Conservation (phyloP, 2,888 invertebrate genomes). For the Sarcophaga subvicina region DNA sequence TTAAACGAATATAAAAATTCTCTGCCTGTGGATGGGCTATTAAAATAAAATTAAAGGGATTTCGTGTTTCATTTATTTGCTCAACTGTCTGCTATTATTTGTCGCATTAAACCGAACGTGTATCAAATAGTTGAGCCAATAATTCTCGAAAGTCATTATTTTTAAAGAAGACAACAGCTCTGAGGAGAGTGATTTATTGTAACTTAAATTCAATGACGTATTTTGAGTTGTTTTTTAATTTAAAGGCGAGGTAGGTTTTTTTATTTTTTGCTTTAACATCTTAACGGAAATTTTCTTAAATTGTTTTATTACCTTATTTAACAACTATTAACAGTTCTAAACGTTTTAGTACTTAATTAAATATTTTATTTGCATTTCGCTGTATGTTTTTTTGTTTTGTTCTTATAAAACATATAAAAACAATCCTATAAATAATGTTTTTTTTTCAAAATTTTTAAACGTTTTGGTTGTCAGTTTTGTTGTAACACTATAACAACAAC, state of each 20-base stretch:
- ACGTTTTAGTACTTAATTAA: not conserved
- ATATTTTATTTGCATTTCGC: not conserved
- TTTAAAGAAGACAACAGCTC: no score
- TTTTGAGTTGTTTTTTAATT: not conserved
- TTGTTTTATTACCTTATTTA: not conserved
- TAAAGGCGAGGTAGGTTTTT: constrained; percentile 49
- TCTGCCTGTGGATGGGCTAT: constrained; percentile 2
- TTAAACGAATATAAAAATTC: constrained; percentile 7
- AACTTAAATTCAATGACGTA: constrained; percentile 55
- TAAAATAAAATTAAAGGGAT: constrained; percentile 17
- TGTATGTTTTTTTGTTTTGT: not conserved
- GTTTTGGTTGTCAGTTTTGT: constrained; percentile 52
- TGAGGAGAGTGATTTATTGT: constrained; percentile 54
- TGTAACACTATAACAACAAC: constrained; percentile 15
- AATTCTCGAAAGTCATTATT: no score
- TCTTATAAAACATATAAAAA: not conserved
- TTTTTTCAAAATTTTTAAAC: constrained; percentile 22
- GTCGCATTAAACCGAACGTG: constrained; percentile 70
- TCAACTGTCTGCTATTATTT: not conserved
- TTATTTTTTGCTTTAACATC: constrained; percentile 13
- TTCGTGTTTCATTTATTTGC: not conserved
- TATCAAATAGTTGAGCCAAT: constrained; percentile 68
- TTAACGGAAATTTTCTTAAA: constrained; percentile 56
- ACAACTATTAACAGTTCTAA: not conserved
- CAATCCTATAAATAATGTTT: constrained; percentile 47